Percentiles rank a stretch among this genome's conserved stretches.
Evolutionary conservation across 1,140 invertebrate species (phyloP).

Genomic region (Galleria mellonella): DNA sequence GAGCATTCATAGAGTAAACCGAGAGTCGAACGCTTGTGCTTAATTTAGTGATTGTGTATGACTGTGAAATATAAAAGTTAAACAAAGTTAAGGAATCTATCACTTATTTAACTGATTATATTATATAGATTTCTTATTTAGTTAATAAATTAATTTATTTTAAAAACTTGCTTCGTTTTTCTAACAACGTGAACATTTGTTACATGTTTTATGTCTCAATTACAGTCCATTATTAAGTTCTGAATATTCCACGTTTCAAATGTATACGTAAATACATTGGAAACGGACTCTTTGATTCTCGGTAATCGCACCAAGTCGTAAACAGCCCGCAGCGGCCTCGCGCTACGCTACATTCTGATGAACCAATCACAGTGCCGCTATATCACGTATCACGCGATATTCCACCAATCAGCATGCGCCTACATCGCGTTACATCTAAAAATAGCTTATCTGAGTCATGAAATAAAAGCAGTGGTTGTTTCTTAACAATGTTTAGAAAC

Average conservation of each 20-base stretch:
- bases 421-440: constrained; percentile 70
- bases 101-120: no score
- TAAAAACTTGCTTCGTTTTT: no score
- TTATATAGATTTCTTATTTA: no score
- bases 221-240: no score
- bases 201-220: no score
- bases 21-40: no score
- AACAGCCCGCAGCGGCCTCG: constrained; percentile 71
- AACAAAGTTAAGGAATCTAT: no score
- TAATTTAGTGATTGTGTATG: no score
- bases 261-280: constrained; percentile 27
- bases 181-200: no score
- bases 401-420: constrained; percentile 49
- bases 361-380: constrained; percentile 39
- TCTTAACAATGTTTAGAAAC: constrained; percentile 73
- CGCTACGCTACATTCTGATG: constrained; percentile 42
- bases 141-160: no score
- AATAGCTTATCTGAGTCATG: constrained; percentile 75
- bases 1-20: no score
- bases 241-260: not conserved
- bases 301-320: constrained; percentile 73
- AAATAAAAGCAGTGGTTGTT: constrained; percentile 73
- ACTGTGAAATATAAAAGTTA: no score
- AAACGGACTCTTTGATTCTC: constrained; percentile 56
- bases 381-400: constrained; percentile 57